Percentiles rank a stretch among this genome's conserved stretches.
phyloP scores from a whole-genome alignment of 2,888 invertebrate genomes.

The Drosophila falleni region DNA sequence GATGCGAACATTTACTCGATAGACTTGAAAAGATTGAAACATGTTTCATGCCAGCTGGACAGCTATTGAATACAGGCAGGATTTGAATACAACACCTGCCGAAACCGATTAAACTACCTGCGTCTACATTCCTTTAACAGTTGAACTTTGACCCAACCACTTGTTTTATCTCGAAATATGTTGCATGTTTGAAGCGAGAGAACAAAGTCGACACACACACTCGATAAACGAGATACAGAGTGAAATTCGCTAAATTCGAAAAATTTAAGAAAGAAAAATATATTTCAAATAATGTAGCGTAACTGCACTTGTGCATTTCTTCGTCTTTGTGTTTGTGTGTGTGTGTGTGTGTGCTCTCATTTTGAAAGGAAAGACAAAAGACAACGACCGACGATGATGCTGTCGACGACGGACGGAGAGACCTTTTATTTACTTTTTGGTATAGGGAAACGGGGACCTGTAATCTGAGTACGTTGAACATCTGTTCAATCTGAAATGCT shows the following conservation, averaged over 20 bases:
- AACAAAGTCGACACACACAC: conserved; percentile 10
- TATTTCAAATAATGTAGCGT: conserved; percentile 38
- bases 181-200: conserved; percentile 1
- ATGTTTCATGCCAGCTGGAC: conserved; percentile 55
- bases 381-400: conserved; percentile 22
- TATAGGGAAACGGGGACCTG: conserved; percentile 59
- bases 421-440: conserved; percentile 65
- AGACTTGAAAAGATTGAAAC: conserved; percentile 30
- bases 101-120: conserved; percentile 42
- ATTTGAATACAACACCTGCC: conserved; percentile 55
- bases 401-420: not conserved
- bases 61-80: conserved; percentile 29
- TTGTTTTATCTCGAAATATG: conserved; percentile 18
- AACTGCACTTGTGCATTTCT: conserved; percentile 45
- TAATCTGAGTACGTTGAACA: conserved; percentile 73
- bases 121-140: conserved; percentile 2
- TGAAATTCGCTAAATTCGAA: conserved; percentile 42
- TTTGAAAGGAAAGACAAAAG: conserved; percentile 47
- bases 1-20: conserved; percentile 26
- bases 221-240: conserved; percentile 28
- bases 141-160: conserved; percentile 54
- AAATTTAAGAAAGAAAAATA: conserved; percentile 37
- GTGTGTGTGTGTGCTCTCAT: conserved; percentile 52
- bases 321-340: conserved; percentile 36
- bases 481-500: conserved; percentile 69